A percentile compares a stretch with the other conserved stretches of the same genome.
These are phyloP conservation scores for Galemys pyrenaicus DNA, from an alignment of 2,113 vertebrate genomes.

Conservation along the genomic window DNA sequence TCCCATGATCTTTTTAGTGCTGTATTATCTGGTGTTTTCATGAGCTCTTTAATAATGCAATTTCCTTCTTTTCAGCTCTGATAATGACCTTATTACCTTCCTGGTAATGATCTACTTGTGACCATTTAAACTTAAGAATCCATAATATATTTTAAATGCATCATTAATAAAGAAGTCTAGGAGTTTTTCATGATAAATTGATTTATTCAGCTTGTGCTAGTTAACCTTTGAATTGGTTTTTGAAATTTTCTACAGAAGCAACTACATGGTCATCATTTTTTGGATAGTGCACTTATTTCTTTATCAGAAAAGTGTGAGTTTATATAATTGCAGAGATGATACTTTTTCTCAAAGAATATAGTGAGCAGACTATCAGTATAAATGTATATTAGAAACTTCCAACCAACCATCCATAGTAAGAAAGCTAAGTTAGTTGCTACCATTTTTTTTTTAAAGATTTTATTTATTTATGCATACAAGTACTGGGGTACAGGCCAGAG, in stretches of 20 bases:
- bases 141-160: neutral
- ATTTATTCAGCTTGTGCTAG: neutral
- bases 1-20: neutral
- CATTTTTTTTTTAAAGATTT: too few species aligned
- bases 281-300: neutral
- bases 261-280: neutral
- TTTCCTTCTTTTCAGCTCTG: neutral
- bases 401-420: neutral
- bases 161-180: neutral
- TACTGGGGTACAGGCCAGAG: too few species aligned
- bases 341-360: neutral
- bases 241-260: neutral
- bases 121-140: conserved; percentile 2
- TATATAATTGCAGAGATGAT: neutral
- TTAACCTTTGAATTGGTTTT: conserved; percentile 27
- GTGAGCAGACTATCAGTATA: neutral
- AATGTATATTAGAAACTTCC: neutral
- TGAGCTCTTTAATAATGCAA: neutral
- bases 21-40: neutral
- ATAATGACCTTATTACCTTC: neutral
- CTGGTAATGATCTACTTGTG: neutral
- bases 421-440: neutral
- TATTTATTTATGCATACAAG: too few species aligned
- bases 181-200: neutral
- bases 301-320: neutral